These are phyloP conservation scores for Shargacucullia verbasci DNA, from an alignment of 2,888 invertebrate species.

Conservation along the genomic window DNA sequence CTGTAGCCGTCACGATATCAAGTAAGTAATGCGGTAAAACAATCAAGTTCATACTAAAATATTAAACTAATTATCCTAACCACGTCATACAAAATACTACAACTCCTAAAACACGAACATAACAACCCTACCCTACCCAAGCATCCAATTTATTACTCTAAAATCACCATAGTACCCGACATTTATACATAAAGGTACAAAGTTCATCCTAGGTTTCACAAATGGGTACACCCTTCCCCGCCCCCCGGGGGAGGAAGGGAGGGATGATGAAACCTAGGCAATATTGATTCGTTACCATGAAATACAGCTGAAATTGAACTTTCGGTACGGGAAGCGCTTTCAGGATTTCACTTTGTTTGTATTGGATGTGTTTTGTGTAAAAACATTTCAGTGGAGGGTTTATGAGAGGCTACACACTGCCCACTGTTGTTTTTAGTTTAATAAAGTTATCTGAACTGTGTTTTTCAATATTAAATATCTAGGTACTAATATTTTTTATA, in stretches of 20 bases:
- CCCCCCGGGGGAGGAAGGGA: constrained; percentile 9
- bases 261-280: constrained; percentile 28
- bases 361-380: constrained; percentile 26
- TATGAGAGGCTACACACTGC: no score
- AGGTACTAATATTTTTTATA: no score
- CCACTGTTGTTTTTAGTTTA: no score
- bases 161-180: constrained; percentile 2
- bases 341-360: constrained; percentile 12
- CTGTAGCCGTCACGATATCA: no score
- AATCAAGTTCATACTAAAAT: no score
- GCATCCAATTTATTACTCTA: constrained; percentile 7
- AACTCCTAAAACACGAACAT: not conserved
- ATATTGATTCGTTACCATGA: constrained; percentile 47
- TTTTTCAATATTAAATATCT: no score
- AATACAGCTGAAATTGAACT: constrained; percentile 41
- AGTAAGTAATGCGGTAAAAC: no score
- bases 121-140: not conserved
- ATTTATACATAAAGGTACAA: constrained; percentile 12
- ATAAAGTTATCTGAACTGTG: no score
- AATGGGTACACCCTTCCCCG: constrained; percentile 10
- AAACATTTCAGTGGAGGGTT: constrained; percentile 1
- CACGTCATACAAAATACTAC: no score
- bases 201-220: constrained; percentile 24
- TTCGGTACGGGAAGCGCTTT: constrained; percentile 23
- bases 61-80: no score